These are phyloP conservation scores for Hirtodrosophila cameraria DNA, from an alignment of 2,888 invertebrate genomes.

Conservation along the genomic window DNA sequence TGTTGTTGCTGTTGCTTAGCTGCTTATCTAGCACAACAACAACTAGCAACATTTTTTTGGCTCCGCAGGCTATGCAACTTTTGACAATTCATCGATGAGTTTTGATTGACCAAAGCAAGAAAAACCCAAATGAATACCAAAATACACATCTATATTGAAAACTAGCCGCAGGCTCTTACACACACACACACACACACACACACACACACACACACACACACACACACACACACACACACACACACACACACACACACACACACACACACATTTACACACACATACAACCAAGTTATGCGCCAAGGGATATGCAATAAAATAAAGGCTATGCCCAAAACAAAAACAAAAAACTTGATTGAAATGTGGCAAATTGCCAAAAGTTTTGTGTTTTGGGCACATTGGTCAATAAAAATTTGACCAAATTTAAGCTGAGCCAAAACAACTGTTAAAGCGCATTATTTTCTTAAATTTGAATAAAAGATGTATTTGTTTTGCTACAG, in stretches of 20 bases:
- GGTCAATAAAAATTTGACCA: slow-evolving; percentile 49
- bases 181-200: slow-evolving; percentile 3
- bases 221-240: slow-evolving; percentile 1
- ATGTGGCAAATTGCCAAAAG: slow-evolving; percentile 39
- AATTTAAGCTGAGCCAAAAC: too few species aligned
- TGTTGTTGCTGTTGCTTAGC: slow-evolving; percentile 17
- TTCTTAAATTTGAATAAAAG: too few species aligned
- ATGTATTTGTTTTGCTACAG: too few species aligned
- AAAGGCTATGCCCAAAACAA: not conserved
- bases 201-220: slow-evolving; percentile 1
- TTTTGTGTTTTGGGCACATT: slow-evolving; percentile 14
- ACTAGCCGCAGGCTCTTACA: slow-evolving; percentile 1
- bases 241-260: slow-evolving; percentile 1
- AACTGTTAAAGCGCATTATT: not conserved
- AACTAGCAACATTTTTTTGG: slow-evolving; percentile 1
- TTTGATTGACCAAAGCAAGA: slow-evolving; percentile 51
- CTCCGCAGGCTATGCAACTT: slow-evolving; percentile 44
- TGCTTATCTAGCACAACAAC: slow-evolving; percentile 1
- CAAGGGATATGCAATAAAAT: slow-evolving; percentile 14
- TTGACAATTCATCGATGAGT: slow-evolving; percentile 52
- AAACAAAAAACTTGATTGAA: slow-evolving; percentile 37
- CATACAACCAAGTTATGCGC: slow-evolving; percentile 2
- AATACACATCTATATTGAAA: slow-evolving; percentile 13
- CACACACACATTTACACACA: slow-evolving; percentile 10
- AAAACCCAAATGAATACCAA: slow-evolving; percentile 8